phyloP scores from a whole-genome alignment of 2,797 vertebrate genomes.

The Scleropages formosus region DNA sequence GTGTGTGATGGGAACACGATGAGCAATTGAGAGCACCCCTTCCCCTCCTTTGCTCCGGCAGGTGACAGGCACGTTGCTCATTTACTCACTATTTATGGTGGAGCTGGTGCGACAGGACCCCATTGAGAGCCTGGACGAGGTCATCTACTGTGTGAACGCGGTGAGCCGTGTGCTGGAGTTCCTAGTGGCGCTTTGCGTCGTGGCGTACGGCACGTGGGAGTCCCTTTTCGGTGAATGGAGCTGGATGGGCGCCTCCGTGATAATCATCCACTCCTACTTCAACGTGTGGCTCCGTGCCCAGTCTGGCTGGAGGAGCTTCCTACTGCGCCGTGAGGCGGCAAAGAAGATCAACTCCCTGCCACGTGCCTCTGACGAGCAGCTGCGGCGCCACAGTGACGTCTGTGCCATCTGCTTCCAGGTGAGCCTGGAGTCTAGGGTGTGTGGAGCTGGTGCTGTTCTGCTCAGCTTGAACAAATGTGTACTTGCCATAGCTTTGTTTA shows the following conservation, averaged over 20 bases:
- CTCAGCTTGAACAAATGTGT: neutral
- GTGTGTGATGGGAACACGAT: too few relatives aligned
- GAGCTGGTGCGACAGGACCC: conserved; percentile 72
- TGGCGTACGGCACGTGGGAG: conserved; percentile 82
- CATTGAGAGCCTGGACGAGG: conserved; percentile 78
- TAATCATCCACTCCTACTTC: conserved; percentile 86
- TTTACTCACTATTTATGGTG: conserved; percentile 81
- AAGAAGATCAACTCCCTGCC: conserved; percentile 79
- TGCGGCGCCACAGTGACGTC: conserved; percentile 73
- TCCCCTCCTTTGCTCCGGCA: conserved; percentile 40
- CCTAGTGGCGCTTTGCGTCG: conserved; percentile 81
- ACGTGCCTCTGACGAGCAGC: conserved; percentile 67
- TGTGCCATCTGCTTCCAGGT: conserved; percentile 90
- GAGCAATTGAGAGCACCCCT: too few relatives aligned
- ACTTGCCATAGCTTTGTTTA: too few relatives aligned
- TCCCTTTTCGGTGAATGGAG: conserved; percentile 85
- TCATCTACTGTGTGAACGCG: conserved; percentile 81
- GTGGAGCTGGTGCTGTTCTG: neutral
- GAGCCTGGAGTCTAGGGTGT: conserved; percentile 29
- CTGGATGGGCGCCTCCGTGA: conserved; percentile 84
- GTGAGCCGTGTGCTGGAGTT: conserved; percentile 84
- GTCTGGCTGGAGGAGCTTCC: conserved; percentile 83
- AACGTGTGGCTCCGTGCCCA: conserved; percentile 85
- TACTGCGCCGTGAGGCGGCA: conserved; percentile 77
- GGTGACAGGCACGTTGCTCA: conserved; percentile 80